Base-by-base conservation (phyloP, 2,888 invertebrate species). In the Hemaris fuciformis region DNA sequence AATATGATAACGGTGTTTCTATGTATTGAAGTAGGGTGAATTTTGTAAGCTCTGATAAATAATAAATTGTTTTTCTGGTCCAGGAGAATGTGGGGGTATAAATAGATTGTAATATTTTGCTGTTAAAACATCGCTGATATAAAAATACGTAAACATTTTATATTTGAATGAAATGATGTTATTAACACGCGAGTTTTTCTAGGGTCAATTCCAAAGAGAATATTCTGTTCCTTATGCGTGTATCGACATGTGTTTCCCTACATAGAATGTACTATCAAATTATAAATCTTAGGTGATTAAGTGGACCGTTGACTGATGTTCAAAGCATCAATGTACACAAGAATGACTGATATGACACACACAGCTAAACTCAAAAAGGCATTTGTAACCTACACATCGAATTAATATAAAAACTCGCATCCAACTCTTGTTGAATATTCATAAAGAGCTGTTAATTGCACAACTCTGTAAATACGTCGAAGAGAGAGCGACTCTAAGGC, bases 401-500 rank as follows among this genome's bases (percentile, higher is more conserved):
- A 89, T 88, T 90, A 88, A 87, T 87, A 87, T 83, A 89, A 89
- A 84, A 89, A 87, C 87, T 83, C 79, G 80, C 82, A 80, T 83
- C 82, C 79, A 75, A 75, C 81, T 81, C 77, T 78, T 81, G 82
- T 88, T 90, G 89, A 91, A 91, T 91, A 91, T 91, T 91, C 88
- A 91, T 91, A 90, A 90, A 90, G 89, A 88, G 85, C 88, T 89
- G 91, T 89, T 91, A 91, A 91, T 91, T 91, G 91, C 91, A 89
- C 91, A 89, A 91, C 87, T 88, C 84, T 82, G 88, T 88, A 91
- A 91, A 91, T 91, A 91, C 86, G 75, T 72, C 79, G 74, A 81
- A 73, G 81, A 85, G 87, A 87, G 88, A 87, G 84, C 82, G 87
- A 84, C 85, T 87, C 85, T 69, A 82, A 79, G 78, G 82, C 62